These are phyloP conservation scores for Anthoptus insignis DNA, from an alignment of 2,888 invertebrate genomes.

Conservation along the genomic window DNA sequence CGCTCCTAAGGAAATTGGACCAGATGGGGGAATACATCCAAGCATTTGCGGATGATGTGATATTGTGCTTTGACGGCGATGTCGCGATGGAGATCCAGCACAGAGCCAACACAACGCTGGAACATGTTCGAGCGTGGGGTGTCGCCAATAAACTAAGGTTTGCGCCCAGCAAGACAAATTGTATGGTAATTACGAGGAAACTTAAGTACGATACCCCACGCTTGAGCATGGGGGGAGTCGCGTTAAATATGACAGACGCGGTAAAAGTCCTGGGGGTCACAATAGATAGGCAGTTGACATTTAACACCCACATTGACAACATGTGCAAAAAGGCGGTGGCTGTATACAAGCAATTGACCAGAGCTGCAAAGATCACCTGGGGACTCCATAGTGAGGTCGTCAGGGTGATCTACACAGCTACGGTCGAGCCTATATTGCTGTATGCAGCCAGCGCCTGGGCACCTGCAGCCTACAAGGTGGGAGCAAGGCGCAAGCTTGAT, in stretches of 20 bases:
- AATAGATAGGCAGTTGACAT: not conserved
- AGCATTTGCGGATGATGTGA: too few relatives aligned
- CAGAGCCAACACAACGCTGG: not conserved
- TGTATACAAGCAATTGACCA: too few relatives aligned
- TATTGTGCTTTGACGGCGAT: too few relatives aligned
- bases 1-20: not conserved
- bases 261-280: not conserved
- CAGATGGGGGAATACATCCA: too few relatives aligned
- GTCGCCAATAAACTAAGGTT: not conserved
- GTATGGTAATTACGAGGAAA: not conserved
- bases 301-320: not conserved
- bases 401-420: not conserved
- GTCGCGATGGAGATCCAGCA: not conserved
- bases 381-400: not conserved
- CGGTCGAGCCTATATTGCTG: too few relatives aligned
- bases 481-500: too few relatives aligned
- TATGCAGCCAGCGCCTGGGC: slow-evolving; percentile 4
- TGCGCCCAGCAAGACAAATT: not conserved
- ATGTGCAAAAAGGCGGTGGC: not conserved
- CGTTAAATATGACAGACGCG: not conserved
- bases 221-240: not conserved
- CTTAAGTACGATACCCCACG: too few relatives aligned
- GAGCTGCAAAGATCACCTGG: not conserved
- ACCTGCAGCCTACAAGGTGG: not conserved
- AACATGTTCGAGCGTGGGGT: not conserved